Conservation (phyloP, 2,888 invertebrate genomes). For the Lithophane socia region DNA sequence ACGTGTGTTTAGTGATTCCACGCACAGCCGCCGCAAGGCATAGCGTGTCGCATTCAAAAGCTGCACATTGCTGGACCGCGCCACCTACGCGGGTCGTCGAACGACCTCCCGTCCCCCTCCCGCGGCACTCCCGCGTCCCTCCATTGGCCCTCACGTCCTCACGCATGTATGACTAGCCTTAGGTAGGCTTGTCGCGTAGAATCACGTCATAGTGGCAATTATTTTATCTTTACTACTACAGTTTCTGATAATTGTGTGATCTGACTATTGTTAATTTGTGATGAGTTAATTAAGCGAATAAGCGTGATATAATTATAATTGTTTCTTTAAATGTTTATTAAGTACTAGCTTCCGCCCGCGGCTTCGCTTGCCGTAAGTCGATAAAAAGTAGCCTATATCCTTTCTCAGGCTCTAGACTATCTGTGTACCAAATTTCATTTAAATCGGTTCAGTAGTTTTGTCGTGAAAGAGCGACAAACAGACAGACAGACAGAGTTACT, state of each 20-base stretch:
- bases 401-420: too few relatives aligned
- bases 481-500: too few relatives aligned
- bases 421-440: too few relatives aligned
- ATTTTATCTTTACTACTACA: background rate
- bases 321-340: too few relatives aligned
- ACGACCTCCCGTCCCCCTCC: conserved; percentile 68
- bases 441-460: too few relatives aligned
- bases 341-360: too few relatives aligned
- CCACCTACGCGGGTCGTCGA: conserved; percentile 70
- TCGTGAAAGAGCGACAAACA: too few relatives aligned
- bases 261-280: background rate
- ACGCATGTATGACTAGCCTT: conserved; percentile 34
- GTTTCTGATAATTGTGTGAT: background rate
- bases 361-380: too few relatives aligned
- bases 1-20: conserved; percentile 34
- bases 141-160: conserved; percentile 26
- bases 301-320: too few relatives aligned
- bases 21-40: conserved; percentile 23
- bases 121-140: conserved; percentile 7
- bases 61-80: conserved; percentile 29
- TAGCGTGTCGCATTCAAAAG: conserved; percentile 26
- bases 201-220: conserved; percentile 14
- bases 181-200: conserved; percentile 21
- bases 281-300: background rate
- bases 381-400: too few relatives aligned